Conservation (phyloP, 2,113 vertebrate genomes). For the Todiramphus saurophagus region DNA sequence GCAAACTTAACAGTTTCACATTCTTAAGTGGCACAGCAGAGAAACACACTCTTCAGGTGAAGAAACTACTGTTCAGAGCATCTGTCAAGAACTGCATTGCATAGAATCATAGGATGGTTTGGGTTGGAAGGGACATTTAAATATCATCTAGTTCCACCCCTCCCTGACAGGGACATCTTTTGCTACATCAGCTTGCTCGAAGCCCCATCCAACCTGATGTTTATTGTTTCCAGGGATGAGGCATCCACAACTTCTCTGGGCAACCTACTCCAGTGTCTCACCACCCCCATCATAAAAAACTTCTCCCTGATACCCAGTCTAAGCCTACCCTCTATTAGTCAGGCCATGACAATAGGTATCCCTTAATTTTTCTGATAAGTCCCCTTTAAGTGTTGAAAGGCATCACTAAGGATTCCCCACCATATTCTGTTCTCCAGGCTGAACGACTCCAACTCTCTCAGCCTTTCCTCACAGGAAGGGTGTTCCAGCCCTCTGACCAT, state of each 20-base stretch:
- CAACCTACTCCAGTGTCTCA: neutral
- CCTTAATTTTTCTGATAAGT: neutral
- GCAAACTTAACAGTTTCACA: neutral
- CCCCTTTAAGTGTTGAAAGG: neutral
- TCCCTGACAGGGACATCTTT: neutral
- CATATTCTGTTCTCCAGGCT: neutral
- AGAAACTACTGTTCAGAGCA: neutral
- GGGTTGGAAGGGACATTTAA: neutral
- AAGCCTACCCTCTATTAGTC: neutral
- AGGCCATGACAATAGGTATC: neutral
- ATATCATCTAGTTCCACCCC: neutral
- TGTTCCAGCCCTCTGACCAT: neutral
- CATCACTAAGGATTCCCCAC: neutral
- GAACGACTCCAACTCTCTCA: neutral
- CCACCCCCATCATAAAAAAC: neutral
- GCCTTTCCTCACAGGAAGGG: neutral
- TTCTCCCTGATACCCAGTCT: neutral
- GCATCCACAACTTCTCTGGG: neutral
- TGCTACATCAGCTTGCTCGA: neutral
- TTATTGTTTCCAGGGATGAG: neutral
- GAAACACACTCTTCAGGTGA: neutral
- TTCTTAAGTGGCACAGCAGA: neutral
- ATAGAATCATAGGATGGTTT: neutral
- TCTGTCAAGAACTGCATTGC: neutral
- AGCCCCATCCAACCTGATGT: neutral